A percentile compares a stretch with the other conserved stretches of the same genome.
Evolutionary conservation across 2,888 invertebrate genomes (phyloP).

Genomic region (Drosophila rellima): DNA sequence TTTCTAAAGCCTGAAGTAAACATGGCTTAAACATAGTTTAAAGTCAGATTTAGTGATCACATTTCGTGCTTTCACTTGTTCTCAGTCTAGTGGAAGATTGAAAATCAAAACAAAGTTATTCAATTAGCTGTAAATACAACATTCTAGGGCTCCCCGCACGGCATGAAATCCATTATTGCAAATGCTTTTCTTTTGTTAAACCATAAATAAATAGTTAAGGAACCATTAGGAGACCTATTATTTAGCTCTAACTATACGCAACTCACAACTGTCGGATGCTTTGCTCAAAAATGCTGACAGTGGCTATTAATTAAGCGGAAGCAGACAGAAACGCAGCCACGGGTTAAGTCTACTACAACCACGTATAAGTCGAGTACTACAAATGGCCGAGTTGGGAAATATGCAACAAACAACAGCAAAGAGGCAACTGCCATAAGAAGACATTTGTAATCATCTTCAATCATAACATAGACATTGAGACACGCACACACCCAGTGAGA

Average conservation of each 20-base stretch:
- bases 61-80: slow-evolving; percentile 3
- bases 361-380: slow-evolving; percentile 31
- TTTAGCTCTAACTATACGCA: slow-evolving; percentile 55
- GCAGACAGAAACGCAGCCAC: slow-evolving; percentile 37
- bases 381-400: slow-evolving; percentile 56
- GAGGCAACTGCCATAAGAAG: slow-evolving; percentile 73
- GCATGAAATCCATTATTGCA: slow-evolving; percentile 27
- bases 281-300: slow-evolving; percentile 76
- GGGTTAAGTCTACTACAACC: slow-evolving; percentile 10
- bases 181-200: slow-evolving; percentile 23
- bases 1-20: neutral
- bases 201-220: slow-evolving; percentile 57
- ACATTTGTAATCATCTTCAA: slow-evolving; percentile 80
- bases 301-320: slow-evolving; percentile 75
- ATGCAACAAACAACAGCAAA: slow-evolving; percentile 39
- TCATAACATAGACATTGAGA: slow-evolving; percentile 70
- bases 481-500: slow-evolving; percentile 53
- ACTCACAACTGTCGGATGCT: slow-evolving; percentile 61
- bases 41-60: slow-evolving; percentile 10
- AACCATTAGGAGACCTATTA: slow-evolving; percentile 65
- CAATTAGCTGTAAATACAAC: slow-evolving; percentile 22
- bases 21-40: neutral
- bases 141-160: slow-evolving; percentile 12
- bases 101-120: slow-evolving; percentile 19
- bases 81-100: slow-evolving; percentile 4